Evolutionary conservation across 1,140 invertebrate species (phyloP), one percentile per base, ranked within the genome.

Genomic region (Drosophila yakuba): DNA sequence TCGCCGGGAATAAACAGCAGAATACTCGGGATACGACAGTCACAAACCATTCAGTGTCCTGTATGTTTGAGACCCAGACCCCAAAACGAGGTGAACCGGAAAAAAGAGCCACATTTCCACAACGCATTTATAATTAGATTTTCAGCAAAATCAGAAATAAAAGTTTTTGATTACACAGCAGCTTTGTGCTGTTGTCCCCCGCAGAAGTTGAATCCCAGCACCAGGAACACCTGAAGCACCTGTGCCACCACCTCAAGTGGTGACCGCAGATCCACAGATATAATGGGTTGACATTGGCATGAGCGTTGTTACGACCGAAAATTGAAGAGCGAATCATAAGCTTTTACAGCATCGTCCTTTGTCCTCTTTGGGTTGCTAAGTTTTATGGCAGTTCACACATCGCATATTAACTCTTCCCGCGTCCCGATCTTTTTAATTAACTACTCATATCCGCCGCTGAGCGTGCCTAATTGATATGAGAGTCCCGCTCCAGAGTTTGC

Each of bases 161-260:
- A 88, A 88, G 76, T 88, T 88, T 88, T 86, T 85, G 82, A 86
- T 86, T 85, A 85, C 78, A 78, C 78, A 85, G 80, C 80, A 81
- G 44, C 55, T 55, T 68, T 44, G 48, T 72, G 67, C 74, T 58
- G 62, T 80, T 66, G 74, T 64, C 81, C 72, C 60, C 35, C 64
- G 54, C 55, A 60, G 57, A 52, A 57, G 47, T 38, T 14, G 12
- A 14, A 14, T 14, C 12, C 38, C 38, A 5, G 12, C 11, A 56
- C 61, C 59, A 64, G 39, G 14, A 39, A 28, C 28, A 39, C 52
- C 54, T 36, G 54, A 51, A 75, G 51, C 56, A 81, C 79, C 77
- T 80, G 57, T 58, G 25, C 1, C 17, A 17, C 17, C 17, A 17
- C 44, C 50, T 68, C 60, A 48, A 76, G 73, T 66, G 61, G 47